Conservation (phyloP, 2,797 vertebrate genomes). For the Discoglossus pictus region DNA sequence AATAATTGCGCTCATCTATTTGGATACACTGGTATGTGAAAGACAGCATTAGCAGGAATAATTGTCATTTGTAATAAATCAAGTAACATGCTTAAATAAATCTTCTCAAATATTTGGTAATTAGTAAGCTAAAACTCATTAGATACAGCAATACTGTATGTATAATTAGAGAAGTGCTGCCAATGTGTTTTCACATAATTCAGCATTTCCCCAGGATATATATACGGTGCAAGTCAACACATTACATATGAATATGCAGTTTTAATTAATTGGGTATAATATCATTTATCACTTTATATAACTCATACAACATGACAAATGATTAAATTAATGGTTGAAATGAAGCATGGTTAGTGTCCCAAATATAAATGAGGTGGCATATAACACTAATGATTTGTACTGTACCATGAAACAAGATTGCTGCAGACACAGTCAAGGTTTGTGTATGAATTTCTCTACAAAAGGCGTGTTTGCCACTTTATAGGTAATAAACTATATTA, state of each 20-base stretch:
- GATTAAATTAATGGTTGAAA: constrained; percentile 4
- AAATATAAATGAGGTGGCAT: background rate
- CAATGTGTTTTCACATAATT: background rate
- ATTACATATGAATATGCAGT: constrained; percentile 21
- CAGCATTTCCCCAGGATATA: background rate
- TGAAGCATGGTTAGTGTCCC: constrained; percentile 14
- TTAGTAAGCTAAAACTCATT: background rate
- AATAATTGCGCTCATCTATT: too few species aligned
- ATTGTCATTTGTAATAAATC: too few species aligned
- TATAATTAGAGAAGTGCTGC: background rate
- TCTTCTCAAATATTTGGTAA: too few species aligned
- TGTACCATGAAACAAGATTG: too few species aligned
- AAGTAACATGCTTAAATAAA: too few species aligned
- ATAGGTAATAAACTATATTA: too few species aligned
- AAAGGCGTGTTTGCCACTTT: too few species aligned
- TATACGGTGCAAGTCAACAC: background rate
- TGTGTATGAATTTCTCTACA: too few species aligned
- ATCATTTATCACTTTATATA: constrained; percentile 17
- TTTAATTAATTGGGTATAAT: constrained; percentile 30
- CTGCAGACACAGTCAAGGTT: too few species aligned
- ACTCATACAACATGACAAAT: constrained; percentile 10
- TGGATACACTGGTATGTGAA: too few species aligned
- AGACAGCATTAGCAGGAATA: too few species aligned
- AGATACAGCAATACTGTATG: background rate
- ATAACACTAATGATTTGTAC: too few species aligned